These are phyloP conservation scores for Montipora efflorescens DNA, from an alignment of 64 coral and sea anemone genomes.

Conservation along the genomic window DNA sequence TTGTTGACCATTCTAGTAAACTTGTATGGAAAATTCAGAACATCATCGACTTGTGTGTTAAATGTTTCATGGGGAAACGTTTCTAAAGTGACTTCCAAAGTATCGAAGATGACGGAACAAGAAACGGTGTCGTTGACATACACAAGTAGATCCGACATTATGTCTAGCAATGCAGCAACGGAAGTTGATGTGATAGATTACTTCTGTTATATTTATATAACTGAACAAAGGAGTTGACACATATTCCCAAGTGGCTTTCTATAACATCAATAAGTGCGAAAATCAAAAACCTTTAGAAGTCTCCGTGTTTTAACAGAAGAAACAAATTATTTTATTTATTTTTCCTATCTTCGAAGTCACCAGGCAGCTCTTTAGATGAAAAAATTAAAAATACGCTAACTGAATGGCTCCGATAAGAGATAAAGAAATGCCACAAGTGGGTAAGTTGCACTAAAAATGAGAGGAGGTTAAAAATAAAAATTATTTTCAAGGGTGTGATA, in stretches of 20 bases:
- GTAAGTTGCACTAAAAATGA: too few relatives aligned
- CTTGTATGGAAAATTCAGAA: neutral
- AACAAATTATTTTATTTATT: too few relatives aligned
- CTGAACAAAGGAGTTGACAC: neutral
- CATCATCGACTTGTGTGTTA: neutral
- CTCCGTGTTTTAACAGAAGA: neutral
- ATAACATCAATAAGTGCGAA: neutral
- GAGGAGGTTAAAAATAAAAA: too few relatives aligned
- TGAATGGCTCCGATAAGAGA: too few relatives aligned
- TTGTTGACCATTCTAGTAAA: slow-evolving; percentile 2
- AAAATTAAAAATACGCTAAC: too few relatives aligned
- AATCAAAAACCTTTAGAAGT: neutral
- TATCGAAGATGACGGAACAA: neutral
- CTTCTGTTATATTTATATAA: neutral
- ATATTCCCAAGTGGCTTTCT: neutral
- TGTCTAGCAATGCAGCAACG: too few relatives aligned
- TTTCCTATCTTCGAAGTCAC: too few relatives aligned
- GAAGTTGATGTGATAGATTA: too few relatives aligned
- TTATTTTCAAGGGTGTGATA: too few relatives aligned
- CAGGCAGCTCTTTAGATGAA: too few relatives aligned
- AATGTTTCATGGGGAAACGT: neutral
- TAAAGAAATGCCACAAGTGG: too few relatives aligned
- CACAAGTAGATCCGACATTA: neutral
- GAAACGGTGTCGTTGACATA: neutral
- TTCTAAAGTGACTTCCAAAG: neutral